Evolutionary conservation across 2,888 invertebrate species (phyloP), one percentile per base, ranked within the genome.

Genomic region (Cerastis rubricosa): DNA sequence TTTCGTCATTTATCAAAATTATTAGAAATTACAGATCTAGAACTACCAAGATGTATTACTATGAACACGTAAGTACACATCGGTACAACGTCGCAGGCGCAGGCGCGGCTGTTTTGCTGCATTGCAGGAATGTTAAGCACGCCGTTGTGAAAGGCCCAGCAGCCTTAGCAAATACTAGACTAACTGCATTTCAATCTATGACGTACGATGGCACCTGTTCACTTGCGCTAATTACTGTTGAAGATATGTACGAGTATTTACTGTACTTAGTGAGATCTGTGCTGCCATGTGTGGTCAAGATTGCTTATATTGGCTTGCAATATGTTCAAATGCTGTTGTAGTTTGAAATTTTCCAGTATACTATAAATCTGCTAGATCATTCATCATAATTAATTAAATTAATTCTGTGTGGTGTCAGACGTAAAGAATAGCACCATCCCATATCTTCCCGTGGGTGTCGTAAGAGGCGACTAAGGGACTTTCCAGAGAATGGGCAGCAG

Each of bases 101-200:
- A 86, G 84, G 83, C 88, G 77, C 81, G 84, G 77, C 80, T 73
- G 77, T 85, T 86, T 76, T 83, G 83, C 82, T 86, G 80, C 76
- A 80, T 85, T 81, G 80, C 80, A 87, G 89, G 92, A 91, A 94
- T 93, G 90, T 86, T 78, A 89, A 89, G 81, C 88, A 90, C 90
- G 88, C 88, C 83, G 92, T 92, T 90, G 92, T 93, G 93, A 94
- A 93, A 93, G 93, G 93, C 87, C 78, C 65, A 77, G 74, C 82
- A 80, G 89, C 85, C 85, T 88, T 87, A 85, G 83, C 80, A 80
- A 87, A 88, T 87, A 89, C 89, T 86, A 89, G 88, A 85, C 83
- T 83, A 86, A 87, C 89, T 85, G 89, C 90, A 90, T 89, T 91
- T 88, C 78, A 84, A 87, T 85, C 75, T 80, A 78, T 82, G 89